These are phyloP conservation scores for Zosterops japonicus DNA, from an alignment of 2,113 vertebrate genomes.

Conservation along the genomic window DNA sequence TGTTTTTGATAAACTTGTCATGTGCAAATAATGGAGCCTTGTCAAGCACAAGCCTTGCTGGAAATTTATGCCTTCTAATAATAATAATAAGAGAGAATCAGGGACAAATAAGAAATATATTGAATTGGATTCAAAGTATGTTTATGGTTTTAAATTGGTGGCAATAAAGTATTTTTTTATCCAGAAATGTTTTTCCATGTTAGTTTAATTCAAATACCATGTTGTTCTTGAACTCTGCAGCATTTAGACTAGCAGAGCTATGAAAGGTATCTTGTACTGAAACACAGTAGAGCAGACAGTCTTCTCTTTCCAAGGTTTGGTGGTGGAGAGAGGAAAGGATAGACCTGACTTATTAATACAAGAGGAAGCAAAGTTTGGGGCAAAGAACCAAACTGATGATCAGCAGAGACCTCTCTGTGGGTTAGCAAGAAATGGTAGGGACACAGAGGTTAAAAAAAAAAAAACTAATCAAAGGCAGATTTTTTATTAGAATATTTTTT, in stretches of 20 bases:
- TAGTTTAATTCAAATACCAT: slow-evolving; percentile 65
- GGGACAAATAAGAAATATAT: slow-evolving; percentile 80
- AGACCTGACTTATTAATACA: neutral
- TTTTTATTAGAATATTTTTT: neutral
- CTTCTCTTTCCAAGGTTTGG: slow-evolving; percentile 10
- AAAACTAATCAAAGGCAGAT: neutral
- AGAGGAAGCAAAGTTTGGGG: neutral
- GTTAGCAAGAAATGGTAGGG: neutral
- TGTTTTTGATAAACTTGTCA: slow-evolving; percentile 85
- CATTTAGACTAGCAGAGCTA: slow-evolving; percentile 55
- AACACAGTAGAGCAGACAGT: neutral
- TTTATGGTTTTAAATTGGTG: slow-evolving; percentile 76
- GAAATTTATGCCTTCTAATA: slow-evolving; percentile 84
- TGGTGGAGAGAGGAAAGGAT: neutral
- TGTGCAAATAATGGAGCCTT: slow-evolving; percentile 82
- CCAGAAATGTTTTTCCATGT: slow-evolving; percentile 67
- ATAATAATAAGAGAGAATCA: slow-evolving; percentile 71
- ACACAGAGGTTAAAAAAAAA: neutral
- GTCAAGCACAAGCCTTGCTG: slow-evolving; percentile 72
- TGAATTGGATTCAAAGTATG: slow-evolving; percentile 75
- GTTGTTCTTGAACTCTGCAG: slow-evolving; percentile 61
- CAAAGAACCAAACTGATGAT: neutral
- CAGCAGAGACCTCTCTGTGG: neutral
- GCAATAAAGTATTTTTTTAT: slow-evolving; percentile 74
- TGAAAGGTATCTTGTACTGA: slow-evolving; percentile 6